Evolutionary conservation across 2,797 vertebrate genomes (phyloP), one percentile per base, ranked within the genome.

Genomic region (Scolopax rusticola): DNA sequence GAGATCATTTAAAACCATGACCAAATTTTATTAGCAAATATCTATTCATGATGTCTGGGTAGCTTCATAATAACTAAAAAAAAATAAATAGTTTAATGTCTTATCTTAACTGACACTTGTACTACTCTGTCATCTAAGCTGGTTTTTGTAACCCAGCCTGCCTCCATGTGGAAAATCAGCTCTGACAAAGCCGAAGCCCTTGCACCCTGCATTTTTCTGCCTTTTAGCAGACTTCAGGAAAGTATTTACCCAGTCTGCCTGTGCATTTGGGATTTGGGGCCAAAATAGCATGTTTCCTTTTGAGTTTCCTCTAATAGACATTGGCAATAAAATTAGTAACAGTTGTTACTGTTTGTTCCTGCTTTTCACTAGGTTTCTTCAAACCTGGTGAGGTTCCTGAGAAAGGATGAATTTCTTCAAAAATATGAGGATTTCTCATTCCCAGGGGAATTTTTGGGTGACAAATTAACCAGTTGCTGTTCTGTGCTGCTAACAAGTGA

Each of bases 101-200:
- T 47, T 95, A 17, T 93, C 54, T 93, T 96, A 96, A 96, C 85
- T 96, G 89, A 61, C 54, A 79, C 68, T 94, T 96, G 89, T 96
- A 94, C 92, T 97, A 68, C 43, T 32, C 73, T 93, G 78, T 93
- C 94, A 97, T 74, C 59, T 74, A 51, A 83, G 85, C 83, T 96
- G 65, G 25, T 68, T 96, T 96, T 43, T 93, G 54, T 70, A 96
- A 92, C 64, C 67, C 51, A 94, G 80, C 53, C 83, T 89, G 54
- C 67, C 64, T 96, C 76, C 25, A 4, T 2, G 4, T 81, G 47
- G 78, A 89, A 88, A 83, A 94, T 74, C 82, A 70, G 48, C 56
- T 89, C 71, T 81, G 47, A 50, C 17, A 71, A 80, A 75, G 40
- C 47, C 16, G 6, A 91, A 94, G 36, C n/a, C 57, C 64, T 69